Evolutionary conservation across 2,888 invertebrate species (phyloP).

Genomic region (Euclidia mi): DNA sequence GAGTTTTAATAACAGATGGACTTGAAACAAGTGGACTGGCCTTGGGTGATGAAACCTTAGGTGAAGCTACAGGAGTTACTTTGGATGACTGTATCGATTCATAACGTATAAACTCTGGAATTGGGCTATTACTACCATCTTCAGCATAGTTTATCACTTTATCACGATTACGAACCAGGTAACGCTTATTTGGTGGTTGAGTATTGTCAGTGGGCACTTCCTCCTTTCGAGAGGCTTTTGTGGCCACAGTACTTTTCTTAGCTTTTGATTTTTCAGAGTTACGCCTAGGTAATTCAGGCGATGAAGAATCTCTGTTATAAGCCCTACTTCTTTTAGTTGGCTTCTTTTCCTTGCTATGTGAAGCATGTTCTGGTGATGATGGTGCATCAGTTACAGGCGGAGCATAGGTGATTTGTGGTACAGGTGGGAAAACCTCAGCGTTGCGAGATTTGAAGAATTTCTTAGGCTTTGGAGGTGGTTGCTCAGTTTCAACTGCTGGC

Average conservation of each 20-base stretch:
- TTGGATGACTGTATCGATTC: constrained; percentile 67
- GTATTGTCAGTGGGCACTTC: constrained; percentile 76
- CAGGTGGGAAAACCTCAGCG: constrained; percentile 90
- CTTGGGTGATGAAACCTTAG: constrained; percentile 82
- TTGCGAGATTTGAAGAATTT: constrained; percentile 97
- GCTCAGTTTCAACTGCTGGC: constrained; percentile 87
- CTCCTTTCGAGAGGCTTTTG: constrained; percentile 85
- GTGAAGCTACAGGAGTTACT: constrained; percentile 35
- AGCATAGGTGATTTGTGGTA: constrained; percentile 87
- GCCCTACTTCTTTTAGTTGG: constrained; percentile 74
- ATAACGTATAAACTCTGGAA: constrained; percentile 82
- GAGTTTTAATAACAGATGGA: constrained; percentile 74
- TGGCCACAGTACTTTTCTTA: constrained; percentile 79
- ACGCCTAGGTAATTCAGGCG: constrained; percentile 84
- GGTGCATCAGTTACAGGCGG: constrained; percentile 84
- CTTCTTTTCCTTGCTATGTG: constrained; percentile 82
- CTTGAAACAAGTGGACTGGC: constrained; percentile 81
- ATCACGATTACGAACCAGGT: constrained; percentile 88
- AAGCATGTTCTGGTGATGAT: constrained; percentile 83
- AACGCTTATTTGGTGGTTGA: constrained; percentile 87
- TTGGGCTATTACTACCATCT: constrained; percentile 89
- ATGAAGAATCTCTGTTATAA: constrained; percentile 85
- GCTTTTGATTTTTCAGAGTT: constrained; percentile 82
- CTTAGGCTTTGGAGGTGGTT: constrained; percentile 93
- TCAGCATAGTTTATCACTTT: constrained; percentile 92